phyloP scores from a whole-genome alignment of 1,140 invertebrate species.

The Drosophila pandora region DNA sequence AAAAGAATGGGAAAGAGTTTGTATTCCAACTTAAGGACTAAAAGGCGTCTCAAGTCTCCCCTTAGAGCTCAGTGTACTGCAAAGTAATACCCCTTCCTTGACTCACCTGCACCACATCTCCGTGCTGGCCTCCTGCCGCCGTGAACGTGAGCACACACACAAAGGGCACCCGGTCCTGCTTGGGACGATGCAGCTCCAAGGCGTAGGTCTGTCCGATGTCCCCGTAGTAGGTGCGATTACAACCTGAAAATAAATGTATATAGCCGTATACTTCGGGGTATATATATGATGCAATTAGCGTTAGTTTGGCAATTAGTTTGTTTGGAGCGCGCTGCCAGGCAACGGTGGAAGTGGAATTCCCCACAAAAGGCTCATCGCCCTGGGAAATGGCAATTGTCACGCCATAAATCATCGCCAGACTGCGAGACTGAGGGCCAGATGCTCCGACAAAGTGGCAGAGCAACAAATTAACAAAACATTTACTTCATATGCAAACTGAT shows the following conservation, averaged over 20 bases:
- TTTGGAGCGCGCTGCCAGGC: conserved; percentile 37
- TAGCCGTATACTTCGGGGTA: conserved; percentile 1
- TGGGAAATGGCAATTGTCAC: conserved; percentile 32
- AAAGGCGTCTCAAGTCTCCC: too few species aligned
- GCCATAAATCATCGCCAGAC: conserved; percentile 40
- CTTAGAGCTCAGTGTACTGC: not conserved
- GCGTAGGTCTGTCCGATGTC: conserved; percentile 93
- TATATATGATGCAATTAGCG: conserved; percentile 62
- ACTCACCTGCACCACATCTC: conserved; percentile 92
- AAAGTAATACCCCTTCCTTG: not conserved
- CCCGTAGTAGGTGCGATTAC: conserved; percentile 94
- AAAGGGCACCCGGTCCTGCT: conserved; percentile 92
- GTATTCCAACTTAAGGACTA: not conserved
- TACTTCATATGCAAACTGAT: conserved; percentile 45
- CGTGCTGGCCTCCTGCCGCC: conserved; percentile 91
- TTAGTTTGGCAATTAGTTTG: conserved; percentile 63
- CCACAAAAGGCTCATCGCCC: conserved; percentile 15
- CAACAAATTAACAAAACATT: conserved; percentile 53
- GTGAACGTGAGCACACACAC: conserved; percentile 93
- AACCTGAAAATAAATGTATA: conserved; percentile 86
- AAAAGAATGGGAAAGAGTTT: not conserved
- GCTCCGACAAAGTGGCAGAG: conserved; percentile 29
- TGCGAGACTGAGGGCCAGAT: conserved; percentile 13
- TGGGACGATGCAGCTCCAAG: conserved; percentile 91
- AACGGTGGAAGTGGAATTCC: conserved; percentile 27